Conservation (phyloP, 2,797 vertebrate genomes). For the Lepilemur septentrionalis region DNA sequence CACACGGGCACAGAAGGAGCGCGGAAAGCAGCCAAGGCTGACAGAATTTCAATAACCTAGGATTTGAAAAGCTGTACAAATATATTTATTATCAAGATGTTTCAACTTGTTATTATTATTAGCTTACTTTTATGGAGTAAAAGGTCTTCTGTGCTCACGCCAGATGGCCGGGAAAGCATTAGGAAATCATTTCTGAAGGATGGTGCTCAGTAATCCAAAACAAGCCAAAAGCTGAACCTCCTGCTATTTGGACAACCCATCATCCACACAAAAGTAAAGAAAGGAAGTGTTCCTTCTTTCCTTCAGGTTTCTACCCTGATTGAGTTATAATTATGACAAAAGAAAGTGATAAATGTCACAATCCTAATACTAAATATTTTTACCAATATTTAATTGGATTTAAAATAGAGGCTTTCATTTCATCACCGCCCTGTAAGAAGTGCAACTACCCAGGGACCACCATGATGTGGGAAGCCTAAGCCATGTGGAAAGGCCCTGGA, state of each 20-base stretch:
- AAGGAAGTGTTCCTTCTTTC: constrained; percentile 21
- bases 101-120: constrained; percentile 71
- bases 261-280: background rate
- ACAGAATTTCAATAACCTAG: constrained; percentile 72
- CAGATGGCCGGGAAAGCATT: constrained; percentile 56
- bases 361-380: constrained; percentile 10
- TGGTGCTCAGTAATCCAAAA: constrained; percentile 52
- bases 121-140: constrained; percentile 62
- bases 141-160: constrained; percentile 52
- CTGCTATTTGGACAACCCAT: constrained; percentile 32
- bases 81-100: constrained; percentile 76
- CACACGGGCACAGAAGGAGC: constrained; percentile 51
- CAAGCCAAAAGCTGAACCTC: constrained; percentile 53
- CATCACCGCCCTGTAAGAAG: background rate
- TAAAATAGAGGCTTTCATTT: constrained; percentile 38
- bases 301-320: constrained; percentile 22
- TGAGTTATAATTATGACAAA: background rate
- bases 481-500: background rate
- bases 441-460: background rate
- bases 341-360: constrained; percentile 10
- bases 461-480: background rate
- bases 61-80: constrained; percentile 73
- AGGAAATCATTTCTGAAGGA: constrained; percentile 66
- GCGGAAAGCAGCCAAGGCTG: constrained; percentile 68
- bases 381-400: constrained; percentile 5